Evolutionary conservation across 2,113 vertebrate species (phyloP), one percentile per base, ranked within the genome.

Genomic region (Mohoua ochrocephala): DNA sequence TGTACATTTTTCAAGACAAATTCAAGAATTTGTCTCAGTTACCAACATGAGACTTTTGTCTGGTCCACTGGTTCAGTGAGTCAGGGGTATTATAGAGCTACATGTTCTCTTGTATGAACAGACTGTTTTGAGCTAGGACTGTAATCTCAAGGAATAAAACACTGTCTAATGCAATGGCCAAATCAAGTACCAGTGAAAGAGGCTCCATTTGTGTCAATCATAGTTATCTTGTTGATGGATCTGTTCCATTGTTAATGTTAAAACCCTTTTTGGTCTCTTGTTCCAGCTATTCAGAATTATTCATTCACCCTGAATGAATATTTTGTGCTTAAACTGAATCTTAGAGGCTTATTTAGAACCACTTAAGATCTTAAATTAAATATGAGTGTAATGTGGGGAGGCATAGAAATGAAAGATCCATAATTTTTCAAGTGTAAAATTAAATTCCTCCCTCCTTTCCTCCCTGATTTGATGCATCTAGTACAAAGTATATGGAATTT

Each of bases 381-480:
- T 85, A 82, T 49, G 45, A 85, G 7, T 79, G 15, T 53, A 84
- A 87, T 63, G 41, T 74, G 54, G 50, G 45, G 90, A 94, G 50
- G 33, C 26, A 67, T 31, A 76, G 59, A 89, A 94, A 74, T 76
- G 65, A 92, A 87, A 57, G n/a, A 92, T 47, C 28, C 23, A n/a
- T 82, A 80, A 87, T 91, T 91, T 94, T 91, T 93, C 39, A 71
- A 80, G 75, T 59, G 67, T 73, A 85, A 96, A 91, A 93, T 61
- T 83, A 63, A 91, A 91, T 93, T 90, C 59, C 63, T 92, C 30
- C 35, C 44, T 85, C 41, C 19, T 84, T 89, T 37, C 37, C 23
- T 57, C 45, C 78, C 53, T 65, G 77, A 64, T 57, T 79, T 90
- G 50, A 47, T 70, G 30, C 33, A 77, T 65, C 23, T 82, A 47